phyloP scores from a whole-genome alignment of 2,888 invertebrate species.

The Caenorhabditis sulstoni region DNA sequence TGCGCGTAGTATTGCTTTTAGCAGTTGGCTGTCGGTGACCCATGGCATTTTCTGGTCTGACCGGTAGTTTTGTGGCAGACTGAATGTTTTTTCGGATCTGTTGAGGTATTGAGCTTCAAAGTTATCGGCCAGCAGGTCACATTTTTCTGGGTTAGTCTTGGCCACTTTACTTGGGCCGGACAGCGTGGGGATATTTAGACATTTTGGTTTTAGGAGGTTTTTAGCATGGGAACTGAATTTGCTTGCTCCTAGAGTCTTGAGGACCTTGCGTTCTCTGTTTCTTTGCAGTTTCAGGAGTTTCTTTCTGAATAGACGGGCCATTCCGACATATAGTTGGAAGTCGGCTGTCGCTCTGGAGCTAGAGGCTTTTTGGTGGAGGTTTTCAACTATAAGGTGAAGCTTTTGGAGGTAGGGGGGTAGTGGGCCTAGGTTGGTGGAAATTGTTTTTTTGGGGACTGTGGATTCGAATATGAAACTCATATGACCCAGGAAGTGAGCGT shows the following conservation, averaged over 20 bases:
- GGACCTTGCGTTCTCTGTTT: neutral
- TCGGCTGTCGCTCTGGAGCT: neutral
- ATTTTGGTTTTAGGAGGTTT: constrained; percentile 6
- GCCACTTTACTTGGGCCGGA: no score
- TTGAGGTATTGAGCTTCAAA: constrained; percentile 10
- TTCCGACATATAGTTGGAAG: neutral
- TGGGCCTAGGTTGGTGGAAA: no score
- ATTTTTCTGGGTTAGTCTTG: neutral
- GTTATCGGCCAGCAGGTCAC: neutral
- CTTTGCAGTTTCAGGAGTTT: constrained; percentile 14
- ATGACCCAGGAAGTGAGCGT: neutral
- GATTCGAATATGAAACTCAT: neutral
- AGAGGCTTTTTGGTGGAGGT: neutral
- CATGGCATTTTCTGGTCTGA: constrained; percentile 3
- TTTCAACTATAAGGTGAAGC: neutral
- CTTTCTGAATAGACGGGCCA: constrained; percentile 2
- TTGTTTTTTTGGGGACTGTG: constrained; percentile 2
- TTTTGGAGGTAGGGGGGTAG: constrained; percentile 7
- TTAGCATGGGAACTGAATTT: neutral
- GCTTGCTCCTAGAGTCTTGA: neutral
- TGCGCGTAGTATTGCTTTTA: neutral
- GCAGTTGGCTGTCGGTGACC: constrained; percentile 12
- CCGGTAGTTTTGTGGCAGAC: neutral
- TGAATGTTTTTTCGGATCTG: neutral
- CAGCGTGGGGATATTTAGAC: neutral